Evolutionary conservation across 2,113 vertebrate species (phyloP).

Genomic region (Gymnobelideus leadbeateri): DNA sequence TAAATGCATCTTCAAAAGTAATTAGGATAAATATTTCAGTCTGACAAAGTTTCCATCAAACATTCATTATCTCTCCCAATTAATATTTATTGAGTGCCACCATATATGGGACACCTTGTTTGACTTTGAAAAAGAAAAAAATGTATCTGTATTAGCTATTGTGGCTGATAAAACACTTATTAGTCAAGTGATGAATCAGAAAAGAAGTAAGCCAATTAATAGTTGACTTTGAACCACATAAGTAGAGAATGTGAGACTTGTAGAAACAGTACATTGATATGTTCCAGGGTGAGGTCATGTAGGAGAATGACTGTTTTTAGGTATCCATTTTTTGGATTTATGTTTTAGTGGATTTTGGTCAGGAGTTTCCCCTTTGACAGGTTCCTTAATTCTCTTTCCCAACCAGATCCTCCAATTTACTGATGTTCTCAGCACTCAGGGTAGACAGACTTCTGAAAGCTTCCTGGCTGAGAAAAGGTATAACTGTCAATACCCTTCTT

Average conservation of each 20-base stretch:
- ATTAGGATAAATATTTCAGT: slow-evolving; percentile 55
- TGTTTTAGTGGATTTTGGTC: background rate
- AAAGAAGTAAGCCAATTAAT: slow-evolving; percentile 47
- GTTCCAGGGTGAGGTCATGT: slow-evolving; percentile 34
- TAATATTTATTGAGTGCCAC: slow-evolving; percentile 55
- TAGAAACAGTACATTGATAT: slow-evolving; percentile 46
- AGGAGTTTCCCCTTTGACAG: background rate
- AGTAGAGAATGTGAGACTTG: slow-evolving; percentile 49
- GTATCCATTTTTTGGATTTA: background rate
- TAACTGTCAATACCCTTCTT: background rate
- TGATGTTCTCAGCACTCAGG: background rate
- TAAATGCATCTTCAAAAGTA: slow-evolving; percentile 43
- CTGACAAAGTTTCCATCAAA: background rate
- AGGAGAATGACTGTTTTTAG: slow-evolving; percentile 21
- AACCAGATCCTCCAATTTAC: background rate
- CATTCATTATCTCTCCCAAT: slow-evolving; percentile 45
- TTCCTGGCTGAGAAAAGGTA: background rate
- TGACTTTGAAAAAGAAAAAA: slow-evolving; percentile 55
- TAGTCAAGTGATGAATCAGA: slow-evolving; percentile 53
- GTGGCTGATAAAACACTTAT: slow-evolving; percentile 58
- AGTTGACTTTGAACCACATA: slow-evolving; percentile 45
- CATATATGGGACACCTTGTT: slow-evolving; percentile 16
- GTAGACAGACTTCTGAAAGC: background rate
- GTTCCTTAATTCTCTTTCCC: background rate
- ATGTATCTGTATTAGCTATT: slow-evolving; percentile 50